A percentile compares a stretch with the other conserved stretches of the same genome.
Evolutionary conservation across 2,888 invertebrate species (phyloP).

Genomic region (Epistrophe eligans): DNA sequence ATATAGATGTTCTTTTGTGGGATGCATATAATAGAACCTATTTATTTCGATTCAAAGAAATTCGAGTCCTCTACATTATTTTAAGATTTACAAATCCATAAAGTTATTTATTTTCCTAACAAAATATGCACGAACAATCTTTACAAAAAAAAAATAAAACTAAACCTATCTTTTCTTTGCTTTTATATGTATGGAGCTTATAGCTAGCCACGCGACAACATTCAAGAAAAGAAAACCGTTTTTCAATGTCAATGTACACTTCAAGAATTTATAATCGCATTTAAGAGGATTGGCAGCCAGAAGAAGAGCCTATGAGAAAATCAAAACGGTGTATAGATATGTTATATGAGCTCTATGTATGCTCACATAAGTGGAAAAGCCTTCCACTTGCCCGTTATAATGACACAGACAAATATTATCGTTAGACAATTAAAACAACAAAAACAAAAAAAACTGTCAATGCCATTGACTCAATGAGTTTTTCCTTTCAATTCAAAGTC

Average conservation of each 20-base stretch:
- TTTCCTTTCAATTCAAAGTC: constrained; percentile 71
- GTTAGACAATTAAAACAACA: constrained; percentile 32
- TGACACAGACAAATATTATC: constrained; percentile 50
- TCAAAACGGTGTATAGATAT: constrained; percentile 18
- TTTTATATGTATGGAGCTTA: neutral
- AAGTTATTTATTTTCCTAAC: neutral
- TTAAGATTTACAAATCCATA: neutral
- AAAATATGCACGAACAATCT: constrained; percentile 7
- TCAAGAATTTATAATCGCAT: constrained; percentile 67
- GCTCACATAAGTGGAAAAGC: constrained; percentile 40
- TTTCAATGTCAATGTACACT: constrained; percentile 75
- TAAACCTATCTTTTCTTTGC: constrained; percentile 3
- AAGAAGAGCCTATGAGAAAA: constrained; percentile 36
- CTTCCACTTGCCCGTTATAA: constrained; percentile 65
- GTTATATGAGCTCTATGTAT: constrained; percentile 54
- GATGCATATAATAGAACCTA: no score
- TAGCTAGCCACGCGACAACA: constrained; percentile 27
- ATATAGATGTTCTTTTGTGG: neutral
- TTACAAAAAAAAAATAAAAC: neutral
- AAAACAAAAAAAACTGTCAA: constrained; percentile 32
- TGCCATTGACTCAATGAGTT: constrained; percentile 66
- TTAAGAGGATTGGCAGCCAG: constrained; percentile 65
- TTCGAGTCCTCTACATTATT: neutral
- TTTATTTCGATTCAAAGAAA: neutral
- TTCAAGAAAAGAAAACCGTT: constrained; percentile 44